These are phyloP conservation scores for Amphipoea oculea DNA, from an alignment of 2,888 invertebrate genomes.

Conservation along the genomic window DNA sequence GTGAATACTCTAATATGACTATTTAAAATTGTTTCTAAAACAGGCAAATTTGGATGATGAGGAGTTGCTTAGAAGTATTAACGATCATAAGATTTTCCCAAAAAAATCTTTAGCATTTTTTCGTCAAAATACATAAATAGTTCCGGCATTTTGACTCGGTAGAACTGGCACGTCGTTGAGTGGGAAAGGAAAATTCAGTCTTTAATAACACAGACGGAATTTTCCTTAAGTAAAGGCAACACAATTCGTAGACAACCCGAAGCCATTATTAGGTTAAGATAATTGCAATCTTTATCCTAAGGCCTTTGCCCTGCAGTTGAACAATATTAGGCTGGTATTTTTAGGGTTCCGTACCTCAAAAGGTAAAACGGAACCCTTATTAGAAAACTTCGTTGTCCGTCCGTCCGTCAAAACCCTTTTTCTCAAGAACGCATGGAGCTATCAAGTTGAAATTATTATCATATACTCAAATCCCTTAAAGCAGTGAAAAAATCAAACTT, in stretches of 20 bases:
- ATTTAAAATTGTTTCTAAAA: not conserved
- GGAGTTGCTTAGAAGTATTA: not conserved
- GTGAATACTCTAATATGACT: not conserved
- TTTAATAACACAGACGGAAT: conserved; percentile 7
- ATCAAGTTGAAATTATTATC: too few relatives aligned
- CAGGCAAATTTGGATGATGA: not conserved
- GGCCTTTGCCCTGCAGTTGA: not conserved
- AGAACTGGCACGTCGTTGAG: not conserved
- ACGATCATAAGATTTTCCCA: not conserved
- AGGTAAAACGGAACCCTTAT: too few relatives aligned
- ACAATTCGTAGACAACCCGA: conserved; percentile 32
- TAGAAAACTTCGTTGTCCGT: too few relatives aligned
- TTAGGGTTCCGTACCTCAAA: too few relatives aligned
- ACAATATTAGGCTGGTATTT: not conserved
- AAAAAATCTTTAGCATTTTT: not conserved
- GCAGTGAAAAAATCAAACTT: too few relatives aligned
- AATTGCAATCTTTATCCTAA: conserved; percentile 41
- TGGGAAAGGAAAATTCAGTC: conserved; percentile 5
- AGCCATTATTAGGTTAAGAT: conserved; percentile 36
- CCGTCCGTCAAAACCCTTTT: too few relatives aligned
- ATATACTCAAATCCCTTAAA: too few relatives aligned
- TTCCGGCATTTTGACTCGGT: not conserved
- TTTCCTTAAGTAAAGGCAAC: conserved; percentile 29
- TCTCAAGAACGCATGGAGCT: too few relatives aligned
- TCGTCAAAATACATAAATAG: not conserved